A percentile compares a stretch with the other conserved stretches of the same genome.
Evolutionary conservation across 1,140 invertebrate genomes (phyloP).

Genomic region (Bombus picipes): DNA sequence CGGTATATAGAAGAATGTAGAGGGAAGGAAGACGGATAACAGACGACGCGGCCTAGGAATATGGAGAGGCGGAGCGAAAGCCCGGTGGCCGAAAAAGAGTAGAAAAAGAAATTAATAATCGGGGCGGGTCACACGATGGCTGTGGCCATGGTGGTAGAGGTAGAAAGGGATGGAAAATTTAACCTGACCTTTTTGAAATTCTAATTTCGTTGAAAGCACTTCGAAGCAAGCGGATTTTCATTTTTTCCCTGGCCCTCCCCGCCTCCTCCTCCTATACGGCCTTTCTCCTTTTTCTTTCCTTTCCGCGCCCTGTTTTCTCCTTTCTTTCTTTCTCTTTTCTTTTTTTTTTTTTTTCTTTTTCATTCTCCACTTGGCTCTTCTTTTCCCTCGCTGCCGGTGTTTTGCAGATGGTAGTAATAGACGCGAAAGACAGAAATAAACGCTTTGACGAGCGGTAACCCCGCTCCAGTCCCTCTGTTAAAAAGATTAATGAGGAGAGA

Average conservation of each 20-base stretch:
- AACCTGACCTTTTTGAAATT: slow-evolving; percentile 64
- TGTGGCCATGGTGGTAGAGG: neutral
- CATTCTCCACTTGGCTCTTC: neutral
- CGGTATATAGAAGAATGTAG: no score
- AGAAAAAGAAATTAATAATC: slow-evolving; percentile 65
- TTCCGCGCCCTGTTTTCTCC: neutral
- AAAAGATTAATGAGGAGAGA: slow-evolving; percentile 68
- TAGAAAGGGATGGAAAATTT: slow-evolving; percentile 12
- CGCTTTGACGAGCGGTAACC: slow-evolving; percentile 56
- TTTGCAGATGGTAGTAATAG: slow-evolving; percentile 10
- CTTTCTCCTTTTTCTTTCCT: neutral
- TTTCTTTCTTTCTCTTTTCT: neutral
- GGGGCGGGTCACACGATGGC: slow-evolving; percentile 17
- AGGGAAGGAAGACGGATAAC: no score
- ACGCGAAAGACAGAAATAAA: slow-evolving; percentile 63
- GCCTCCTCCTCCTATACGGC: neutral
- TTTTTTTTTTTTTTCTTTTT: neutral
- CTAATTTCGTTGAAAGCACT: slow-evolving; percentile 62
- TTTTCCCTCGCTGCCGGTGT: neutral
- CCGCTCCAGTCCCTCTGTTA: slow-evolving; percentile 9
- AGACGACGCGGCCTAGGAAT: neutral
- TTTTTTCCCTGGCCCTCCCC: neutral
- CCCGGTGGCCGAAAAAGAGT: neutral
- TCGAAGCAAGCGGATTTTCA: slow-evolving; percentile 53
- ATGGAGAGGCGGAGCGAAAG: neutral